Evolutionary conservation across 2,797 vertebrate genomes (phyloP), one percentile per base, ranked within the genome.

Genomic region (Tapera naevia): DNA sequence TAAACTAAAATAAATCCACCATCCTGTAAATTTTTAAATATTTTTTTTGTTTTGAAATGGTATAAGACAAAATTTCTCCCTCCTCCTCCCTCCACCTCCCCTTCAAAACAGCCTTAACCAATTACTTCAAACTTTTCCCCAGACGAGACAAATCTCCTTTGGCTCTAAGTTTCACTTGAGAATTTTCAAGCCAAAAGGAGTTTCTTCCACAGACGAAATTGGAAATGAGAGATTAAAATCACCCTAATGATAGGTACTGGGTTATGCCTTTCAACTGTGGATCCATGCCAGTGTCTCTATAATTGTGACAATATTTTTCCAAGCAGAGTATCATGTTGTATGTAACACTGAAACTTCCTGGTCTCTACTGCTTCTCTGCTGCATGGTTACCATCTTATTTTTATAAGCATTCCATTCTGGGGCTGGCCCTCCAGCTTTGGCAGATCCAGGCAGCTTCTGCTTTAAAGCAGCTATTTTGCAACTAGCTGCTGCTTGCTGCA

Each of bases 311-410:
- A 86, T 92, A 96, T 97, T 97, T 97, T 97, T 96, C 91, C 96
- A 94, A 96, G 96, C 88, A 88, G 80, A 90, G 88, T 95, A 96
- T 96, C 85, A 66, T 67, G 93, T 95, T 96, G 81, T 89, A 81
- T 74, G 87, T 81, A 96, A 95, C 91, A 82, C 73, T 96, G 95
- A 96, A 95, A 96, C 93, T 96, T 97, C 93, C 95, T 92, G 91
- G 91, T 96, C 91, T 95, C 92, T 89, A 76, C 85, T 91, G 88
- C 21, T 76, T 93, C 90, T 91, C 92, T 62, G 93, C 95, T 88
- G 93, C 93, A 95, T 84, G 95, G 89, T 97, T 96, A 97, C 95
- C 94, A 96, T 96, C 96, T 92, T 94, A 94, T 94, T 95, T 93
- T 96, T 91, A 94, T 92, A 96, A 94, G 94, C 95, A 91, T 87